Percentiles rank a stretch among this genome's conserved stretches.
phyloP scores from a whole-genome alignment of 2,113 vertebrate genomes.

The Bolborhynchus lineola region DNA sequence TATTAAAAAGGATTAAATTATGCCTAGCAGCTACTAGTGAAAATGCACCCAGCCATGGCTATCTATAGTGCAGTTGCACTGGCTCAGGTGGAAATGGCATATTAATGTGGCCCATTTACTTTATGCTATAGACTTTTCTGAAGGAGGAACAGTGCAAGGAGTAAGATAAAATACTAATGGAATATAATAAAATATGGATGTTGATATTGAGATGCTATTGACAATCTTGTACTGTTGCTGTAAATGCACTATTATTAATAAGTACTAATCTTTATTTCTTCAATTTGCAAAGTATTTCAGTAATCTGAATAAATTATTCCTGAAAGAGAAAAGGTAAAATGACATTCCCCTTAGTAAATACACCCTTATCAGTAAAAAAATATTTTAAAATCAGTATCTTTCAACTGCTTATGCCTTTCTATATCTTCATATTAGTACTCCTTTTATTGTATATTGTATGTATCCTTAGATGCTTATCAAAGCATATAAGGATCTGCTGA shows the following conservation, averaged over 20 bases:
- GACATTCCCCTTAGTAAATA: not conserved
- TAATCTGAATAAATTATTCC: not conserved
- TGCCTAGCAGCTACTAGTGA: slow-evolving; percentile 23
- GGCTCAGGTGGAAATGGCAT: slow-evolving; percentile 12
- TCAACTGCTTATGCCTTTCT: not conserved
- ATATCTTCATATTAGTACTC: not conserved
- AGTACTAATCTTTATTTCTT: not conserved
- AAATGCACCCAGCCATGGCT: slow-evolving; percentile 20
- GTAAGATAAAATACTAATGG: slow-evolving; percentile 5
- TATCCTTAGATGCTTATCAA: not conserved
- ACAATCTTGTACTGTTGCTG: not conserved
- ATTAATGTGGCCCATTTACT: slow-evolving; percentile 45
- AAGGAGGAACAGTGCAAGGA: not conserved
- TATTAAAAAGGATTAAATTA: slow-evolving; percentile 55
- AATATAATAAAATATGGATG: not conserved
- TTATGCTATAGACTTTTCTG: not conserved
- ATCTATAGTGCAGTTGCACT: not conserved
- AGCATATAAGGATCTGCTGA: not conserved
- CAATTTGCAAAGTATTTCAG: not conserved
- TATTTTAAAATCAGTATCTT: not conserved
- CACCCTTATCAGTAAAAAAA: not conserved
- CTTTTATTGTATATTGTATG: not conserved
- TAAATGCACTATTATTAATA: not conserved
- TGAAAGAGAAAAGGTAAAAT: not conserved
- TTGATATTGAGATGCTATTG: not conserved